Evolutionary conservation across 2,888 invertebrate genomes (phyloP), one percentile per base, ranked within the genome.

Genomic region (Molorchus minor): DNA sequence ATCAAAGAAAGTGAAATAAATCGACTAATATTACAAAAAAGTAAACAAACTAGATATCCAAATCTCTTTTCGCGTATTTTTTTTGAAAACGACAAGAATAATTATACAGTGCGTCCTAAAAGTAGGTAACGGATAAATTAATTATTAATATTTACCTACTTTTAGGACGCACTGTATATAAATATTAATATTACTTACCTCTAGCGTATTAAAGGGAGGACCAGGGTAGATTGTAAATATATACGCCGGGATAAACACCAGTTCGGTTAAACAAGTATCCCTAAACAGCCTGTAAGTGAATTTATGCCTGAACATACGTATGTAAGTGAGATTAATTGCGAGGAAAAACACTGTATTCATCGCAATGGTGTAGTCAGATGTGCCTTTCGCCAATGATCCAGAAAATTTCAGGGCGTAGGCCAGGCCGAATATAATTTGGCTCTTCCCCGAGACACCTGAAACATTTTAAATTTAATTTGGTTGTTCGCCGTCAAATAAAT

Each of bases 381-480:
- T n/a, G n/a, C n/a, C n/a, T n/a, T 16, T 8, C 3, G 16, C 4
- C 3, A 52, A 35, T 13, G 52, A 25, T 12, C 52, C 57, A 10
- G 54, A 2, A 15, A 54, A 58, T 54, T 46, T 58, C 13, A 47
- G 25, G 10, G 43, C 25, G 19, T 40, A 58, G 8, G 53, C 53
- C 17, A 49, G 19, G 17, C 21, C 13, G 3, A 53, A 53, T 10
- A 58, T 15, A 2, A 58, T 20, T 19, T 58, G 58, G 12, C 38
- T 54, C 33, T 36, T 47, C 2, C 38, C 47, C 2, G 58, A 58
- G n/a, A 58, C 8, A 13, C 54, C 58, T 58, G 30, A 35, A 58
- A 58, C 16, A 52, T n/a, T n/a, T n/a, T n/a, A n/a, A n/a, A n/a
- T n/a, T n/a, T n/a, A n/a, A n/a, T n/a, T n/a, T n/a, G n/a, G n/a